Evolutionary conservation across 2,113 vertebrate genomes (phyloP).

Genomic region (Oryzias woworae): DNA sequence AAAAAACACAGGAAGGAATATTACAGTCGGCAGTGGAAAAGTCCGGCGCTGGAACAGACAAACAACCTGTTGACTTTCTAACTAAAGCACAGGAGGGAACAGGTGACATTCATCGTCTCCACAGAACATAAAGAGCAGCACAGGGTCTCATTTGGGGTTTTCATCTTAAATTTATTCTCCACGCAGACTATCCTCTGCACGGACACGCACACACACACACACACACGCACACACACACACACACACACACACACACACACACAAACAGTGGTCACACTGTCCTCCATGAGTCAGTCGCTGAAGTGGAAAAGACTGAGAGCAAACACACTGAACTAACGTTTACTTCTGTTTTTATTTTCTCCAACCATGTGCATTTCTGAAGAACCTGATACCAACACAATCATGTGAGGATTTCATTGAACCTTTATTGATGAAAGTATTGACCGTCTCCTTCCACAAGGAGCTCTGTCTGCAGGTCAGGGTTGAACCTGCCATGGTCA

Average conservation of each 20-base stretch:
- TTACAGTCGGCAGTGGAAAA: constrained; percentile 73
- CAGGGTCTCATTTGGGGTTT: constrained; percentile 9
- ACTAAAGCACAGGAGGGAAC: constrained; percentile 7
- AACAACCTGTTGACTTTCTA: constrained; percentile 40
- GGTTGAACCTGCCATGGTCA: no score
- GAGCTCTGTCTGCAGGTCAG: no score
- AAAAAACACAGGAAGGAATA: constrained; percentile 55
- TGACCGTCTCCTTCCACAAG: no score
- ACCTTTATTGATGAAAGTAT: no score
- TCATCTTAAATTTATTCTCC: constrained; percentile 2
- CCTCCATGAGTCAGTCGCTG: constrained; percentile 30
- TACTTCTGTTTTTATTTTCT: no score
- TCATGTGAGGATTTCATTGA: no score
- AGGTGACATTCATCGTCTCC: constrained; percentile 31
- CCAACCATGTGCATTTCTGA: no score
- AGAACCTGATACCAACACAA: no score
- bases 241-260: constrained; percentile 18
- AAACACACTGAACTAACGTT: constrained; percentile 3
- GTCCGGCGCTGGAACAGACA: constrained; percentile 33
- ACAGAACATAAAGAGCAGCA: no score
- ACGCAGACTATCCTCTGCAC: no score
- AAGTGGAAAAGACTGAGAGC: constrained; percentile 45
- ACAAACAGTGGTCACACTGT: constrained; percentile 47
- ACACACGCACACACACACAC: constrained; percentile 32
- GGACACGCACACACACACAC: background rate